These are phyloP conservation scores for Karalla daura DNA, from an alignment of 2,797 vertebrate species.

Conservation along the genomic window DNA sequence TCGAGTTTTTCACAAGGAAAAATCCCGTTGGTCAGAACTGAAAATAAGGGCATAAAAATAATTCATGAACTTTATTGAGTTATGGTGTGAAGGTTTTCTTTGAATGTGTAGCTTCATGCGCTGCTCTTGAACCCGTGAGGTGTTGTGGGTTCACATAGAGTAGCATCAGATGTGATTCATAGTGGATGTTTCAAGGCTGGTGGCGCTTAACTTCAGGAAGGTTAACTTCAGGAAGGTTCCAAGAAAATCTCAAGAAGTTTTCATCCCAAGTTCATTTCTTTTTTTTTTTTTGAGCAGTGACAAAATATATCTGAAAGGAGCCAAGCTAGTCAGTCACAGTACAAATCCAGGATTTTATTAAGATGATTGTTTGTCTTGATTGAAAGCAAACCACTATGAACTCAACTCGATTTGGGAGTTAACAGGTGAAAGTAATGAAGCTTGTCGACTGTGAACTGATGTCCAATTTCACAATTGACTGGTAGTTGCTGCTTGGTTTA, in stretches of 20 bases:
- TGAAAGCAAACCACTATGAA: not conserved
- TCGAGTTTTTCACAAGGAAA: constrained; percentile 10
- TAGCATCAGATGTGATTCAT: constrained; percentile 57
- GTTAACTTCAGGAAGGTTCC: no score
- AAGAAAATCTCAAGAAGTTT: constrained; percentile 5
- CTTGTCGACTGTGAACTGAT: no score
- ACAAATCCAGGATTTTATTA: constrained; percentile 10
- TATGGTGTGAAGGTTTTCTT: constrained; percentile 24
- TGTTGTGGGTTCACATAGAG: constrained; percentile 49
- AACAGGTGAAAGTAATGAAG: no score
- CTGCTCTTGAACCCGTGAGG: constrained; percentile 46
- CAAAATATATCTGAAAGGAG: constrained; percentile 11
- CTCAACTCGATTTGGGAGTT: not conserved
- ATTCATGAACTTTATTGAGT: not conserved
- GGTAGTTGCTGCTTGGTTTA: no score
- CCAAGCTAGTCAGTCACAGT: not conserved
- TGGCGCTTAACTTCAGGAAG: constrained; percentile 37
- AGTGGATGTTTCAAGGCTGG: constrained; percentile 51
- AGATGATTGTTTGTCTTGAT: not conserved
- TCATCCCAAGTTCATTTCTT: constrained; percentile 5
- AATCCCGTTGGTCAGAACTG: constrained; percentile 40
- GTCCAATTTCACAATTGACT: not conserved
- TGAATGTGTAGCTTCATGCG: constrained; percentile 41
- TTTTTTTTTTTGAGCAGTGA: constrained; percentile 38
- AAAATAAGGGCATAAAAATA: constrained; percentile 34